Base-by-base conservation (phyloP, 2,113 vertebrate species). In the Alethe diademata region DNA sequence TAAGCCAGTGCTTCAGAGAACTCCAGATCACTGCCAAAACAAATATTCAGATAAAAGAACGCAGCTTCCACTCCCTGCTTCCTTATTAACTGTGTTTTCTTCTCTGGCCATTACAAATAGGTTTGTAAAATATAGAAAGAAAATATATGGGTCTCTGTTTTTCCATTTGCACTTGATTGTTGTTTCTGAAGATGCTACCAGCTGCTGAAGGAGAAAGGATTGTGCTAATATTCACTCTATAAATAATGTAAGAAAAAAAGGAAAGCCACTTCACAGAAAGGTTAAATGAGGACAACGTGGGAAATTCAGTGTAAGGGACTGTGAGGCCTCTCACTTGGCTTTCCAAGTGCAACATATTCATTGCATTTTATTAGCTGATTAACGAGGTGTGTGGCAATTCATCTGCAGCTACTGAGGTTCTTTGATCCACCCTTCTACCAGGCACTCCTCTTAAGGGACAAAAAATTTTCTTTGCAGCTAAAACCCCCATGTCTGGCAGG, bases 11-110 rank as follows among this genome's bases (percentile, higher is more conserved):
- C 95, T 96, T 92, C 89, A 96, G 80, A 93, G 66, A 91, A 95
- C 95, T 92, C 61, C 60, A 87, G 42, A 88, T 86, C 78, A 75
- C 56, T 94, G 96, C 95, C 96, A 97, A 97, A 97, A 93, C 62
- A 97, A 97, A 97, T 95, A 96, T 78, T 92, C 94, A 78, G 90
- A 95, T 95, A 95, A 95, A 96, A 95, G 92, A 95, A 75, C 20
- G 42, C 48, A 95, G 78, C 90, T 95, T 97, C 92, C 88, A 95
- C 93, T 96, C 92, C 40, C 86, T 87, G 86, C 74, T 96, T 95
- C 90, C 78, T 87, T 86, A 95, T 91, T 96, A 94, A 92, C 86
- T 96, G 67, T 91, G 74, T 94, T 92, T 95, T 95, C 71, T 95
- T 95, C 95, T 95, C 88, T 60, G 60, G 72, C 88, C 85, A 85